phyloP scores from a whole-genome alignment of 2,888 invertebrate species.

The Hirtodrosophila trivittata region DNA sequence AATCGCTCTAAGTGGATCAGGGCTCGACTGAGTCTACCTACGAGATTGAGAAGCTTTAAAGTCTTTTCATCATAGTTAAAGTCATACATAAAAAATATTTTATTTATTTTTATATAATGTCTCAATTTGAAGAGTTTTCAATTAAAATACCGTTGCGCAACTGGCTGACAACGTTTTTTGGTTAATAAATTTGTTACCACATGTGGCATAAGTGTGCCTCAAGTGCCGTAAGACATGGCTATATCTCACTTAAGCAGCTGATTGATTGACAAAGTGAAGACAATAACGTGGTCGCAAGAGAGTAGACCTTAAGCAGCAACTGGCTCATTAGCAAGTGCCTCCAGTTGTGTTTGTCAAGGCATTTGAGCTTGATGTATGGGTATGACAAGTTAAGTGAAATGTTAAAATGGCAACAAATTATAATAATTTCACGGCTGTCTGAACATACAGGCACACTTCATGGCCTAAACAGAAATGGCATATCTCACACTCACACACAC shows the following conservation, averaged over 20 bases:
- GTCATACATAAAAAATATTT: no score
- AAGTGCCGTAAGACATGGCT: constrained; percentile 10
- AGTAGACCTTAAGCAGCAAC: constrained; percentile 10
- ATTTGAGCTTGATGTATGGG: constrained; percentile 58
- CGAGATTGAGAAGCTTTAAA: no score
- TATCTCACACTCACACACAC: constrained; percentile 7
- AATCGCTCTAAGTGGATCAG: no score
- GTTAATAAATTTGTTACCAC: constrained; percentile 33
- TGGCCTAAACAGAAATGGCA: constrained; percentile 7
- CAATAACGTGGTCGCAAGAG: constrained; percentile 31
- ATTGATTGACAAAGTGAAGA: constrained; percentile 40
- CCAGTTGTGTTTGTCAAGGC: constrained; percentile 41
- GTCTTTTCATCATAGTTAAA: no score
- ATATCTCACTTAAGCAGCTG: constrained; percentile 33
- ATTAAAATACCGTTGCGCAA: no score
- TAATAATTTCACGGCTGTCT: constrained; percentile 68
- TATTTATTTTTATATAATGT: no score
- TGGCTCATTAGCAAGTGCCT: constrained; percentile 15
- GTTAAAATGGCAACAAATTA: constrained; percentile 58
- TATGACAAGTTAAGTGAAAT: constrained; percentile 45
- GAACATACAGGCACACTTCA: constrained; percentile 41
- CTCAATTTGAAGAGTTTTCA: no score
- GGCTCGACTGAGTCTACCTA: no score
- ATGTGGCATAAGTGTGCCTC: constrained; percentile 8
- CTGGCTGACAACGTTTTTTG: constrained; percentile 25